Conservation (phyloP, 2,113 vertebrate genomes). For the Arothron firmamentum region DNA sequence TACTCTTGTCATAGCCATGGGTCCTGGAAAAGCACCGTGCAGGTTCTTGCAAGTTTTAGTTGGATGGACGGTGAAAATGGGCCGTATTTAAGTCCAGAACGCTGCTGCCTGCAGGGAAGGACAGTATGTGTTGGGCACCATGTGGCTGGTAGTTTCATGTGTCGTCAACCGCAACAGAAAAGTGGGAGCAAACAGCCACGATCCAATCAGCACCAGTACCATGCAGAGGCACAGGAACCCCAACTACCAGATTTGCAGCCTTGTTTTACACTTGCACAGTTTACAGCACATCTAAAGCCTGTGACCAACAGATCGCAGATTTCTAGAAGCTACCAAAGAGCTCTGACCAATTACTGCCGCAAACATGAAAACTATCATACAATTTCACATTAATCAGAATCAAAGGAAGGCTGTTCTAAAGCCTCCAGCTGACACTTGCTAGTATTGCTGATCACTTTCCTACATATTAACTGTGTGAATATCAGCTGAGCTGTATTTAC, state of each 20-base stretch:
- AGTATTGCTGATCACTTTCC: not conserved
- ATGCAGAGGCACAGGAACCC: constrained; percentile 90
- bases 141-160: constrained; percentile 99
- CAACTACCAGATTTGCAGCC: constrained; percentile 26
- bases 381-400: not conserved
- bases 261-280: not conserved
- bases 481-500: not conserved
- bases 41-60: not conserved
- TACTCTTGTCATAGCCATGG: constrained; percentile 49
- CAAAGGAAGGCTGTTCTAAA: not conserved
- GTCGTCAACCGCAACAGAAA: constrained; percentile 99
- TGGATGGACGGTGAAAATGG: not conserved
- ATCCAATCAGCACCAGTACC: constrained; percentile 97
- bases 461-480: not conserved
- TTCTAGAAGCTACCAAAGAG: not conserved
- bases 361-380: constrained; percentile 1
- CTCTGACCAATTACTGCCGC: constrained; percentile 11
- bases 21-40: constrained; percentile 59
- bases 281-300: not conserved
- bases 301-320: not conserved
- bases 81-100: not conserved
- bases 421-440: constrained; percentile 1
- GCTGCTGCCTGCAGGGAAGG: constrained; percentile 4
- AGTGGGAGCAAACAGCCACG: constrained; percentile 99
- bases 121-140: constrained; percentile 88